Percentiles rank a stretch among this genome's conserved stretches.
These are phyloP conservation scores for Crocallis elinguaria DNA, from an alignment of 2,888 invertebrate species.

Conservation along the genomic window DNA sequence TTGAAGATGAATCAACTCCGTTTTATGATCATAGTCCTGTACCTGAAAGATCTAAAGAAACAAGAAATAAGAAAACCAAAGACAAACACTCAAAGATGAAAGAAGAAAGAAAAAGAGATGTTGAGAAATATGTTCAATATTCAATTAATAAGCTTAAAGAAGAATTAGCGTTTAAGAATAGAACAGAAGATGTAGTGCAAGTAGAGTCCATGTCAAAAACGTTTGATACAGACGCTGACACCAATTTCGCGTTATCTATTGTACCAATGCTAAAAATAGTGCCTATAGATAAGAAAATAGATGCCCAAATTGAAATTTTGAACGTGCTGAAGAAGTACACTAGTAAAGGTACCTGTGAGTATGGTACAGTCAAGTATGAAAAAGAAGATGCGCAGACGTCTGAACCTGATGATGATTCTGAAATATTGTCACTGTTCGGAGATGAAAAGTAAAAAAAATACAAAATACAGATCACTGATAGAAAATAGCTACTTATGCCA, in stretches of 20 bases:
- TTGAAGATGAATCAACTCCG: conserved; percentile 1
- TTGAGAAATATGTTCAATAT: conserved; percentile 9
- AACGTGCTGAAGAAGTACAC: conserved; percentile 15
- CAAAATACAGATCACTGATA: too few relatives aligned
- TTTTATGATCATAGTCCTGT: neutral
- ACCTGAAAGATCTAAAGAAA: neutral
- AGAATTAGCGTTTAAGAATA: conserved; percentile 2
- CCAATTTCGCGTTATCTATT: conserved; percentile 19
- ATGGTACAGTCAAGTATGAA: neutral
- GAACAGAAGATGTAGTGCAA: neutral
- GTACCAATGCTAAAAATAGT: conserved; percentile 18
- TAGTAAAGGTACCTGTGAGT: neutral
- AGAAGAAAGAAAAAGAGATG: neutral
- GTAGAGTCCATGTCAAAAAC: neutral
- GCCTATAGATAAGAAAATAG: conserved; percentile 15
- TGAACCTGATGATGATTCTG: conserved; percentile 2
- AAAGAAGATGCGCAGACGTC: conserved; percentile 3
- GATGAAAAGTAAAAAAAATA: conserved; percentile 2
- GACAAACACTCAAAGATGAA: neutral
- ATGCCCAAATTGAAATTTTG: conserved; percentile 22
- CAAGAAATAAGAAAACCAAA: neutral
- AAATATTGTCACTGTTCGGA: conserved; percentile 6
- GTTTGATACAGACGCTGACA: conserved; percentile 12
- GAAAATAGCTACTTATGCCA: too few relatives aligned
- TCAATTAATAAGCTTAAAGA: conserved; percentile 11